phyloP scores from a whole-genome alignment of 2,113 vertebrate species.

The human (Homo sapiens) region DNA sequence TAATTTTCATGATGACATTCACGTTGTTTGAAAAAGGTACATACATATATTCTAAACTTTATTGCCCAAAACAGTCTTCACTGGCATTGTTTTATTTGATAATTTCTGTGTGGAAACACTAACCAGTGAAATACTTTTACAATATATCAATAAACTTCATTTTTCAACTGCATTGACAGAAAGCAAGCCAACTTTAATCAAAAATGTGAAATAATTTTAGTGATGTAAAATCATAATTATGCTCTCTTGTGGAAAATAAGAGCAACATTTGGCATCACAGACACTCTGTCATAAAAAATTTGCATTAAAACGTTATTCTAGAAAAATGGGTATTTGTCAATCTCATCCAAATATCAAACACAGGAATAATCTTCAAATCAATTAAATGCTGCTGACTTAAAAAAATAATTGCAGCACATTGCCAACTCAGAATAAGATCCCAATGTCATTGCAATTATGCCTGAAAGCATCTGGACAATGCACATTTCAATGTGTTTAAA shows the following conservation, averaged over 20 bases:
- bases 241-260: conserved; percentile 20
- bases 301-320: conserved; percentile 61
- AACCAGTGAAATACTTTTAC: conserved; percentile 1
- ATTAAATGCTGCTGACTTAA: conserved; percentile 46
- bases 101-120: conserved; percentile 44
- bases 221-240: conserved; percentile 36
- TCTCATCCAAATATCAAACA: conserved; percentile 53
- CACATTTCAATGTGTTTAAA: conserved; percentile 48
- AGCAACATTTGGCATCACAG: conserved; percentile 46
- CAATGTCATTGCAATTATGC: neutral
- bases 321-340: conserved; percentile 37
- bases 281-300: conserved; percentile 41
- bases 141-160: neutral
- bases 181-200: conserved; percentile 49
- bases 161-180: conserved; percentile 41
- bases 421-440: conserved; percentile 24
- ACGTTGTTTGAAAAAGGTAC: neutral
- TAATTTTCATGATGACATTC: neutral
- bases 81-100: neutral
- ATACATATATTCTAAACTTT: neutral
- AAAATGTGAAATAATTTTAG: conserved; percentile 51
- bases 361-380: conserved; percentile 63
- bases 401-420: conserved; percentile 32
- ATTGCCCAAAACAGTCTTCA: neutral
- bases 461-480: conserved; percentile 44